Base-by-base conservation (phyloP, 2,797 vertebrate genomes). In the Diceros bicornis region DNA sequence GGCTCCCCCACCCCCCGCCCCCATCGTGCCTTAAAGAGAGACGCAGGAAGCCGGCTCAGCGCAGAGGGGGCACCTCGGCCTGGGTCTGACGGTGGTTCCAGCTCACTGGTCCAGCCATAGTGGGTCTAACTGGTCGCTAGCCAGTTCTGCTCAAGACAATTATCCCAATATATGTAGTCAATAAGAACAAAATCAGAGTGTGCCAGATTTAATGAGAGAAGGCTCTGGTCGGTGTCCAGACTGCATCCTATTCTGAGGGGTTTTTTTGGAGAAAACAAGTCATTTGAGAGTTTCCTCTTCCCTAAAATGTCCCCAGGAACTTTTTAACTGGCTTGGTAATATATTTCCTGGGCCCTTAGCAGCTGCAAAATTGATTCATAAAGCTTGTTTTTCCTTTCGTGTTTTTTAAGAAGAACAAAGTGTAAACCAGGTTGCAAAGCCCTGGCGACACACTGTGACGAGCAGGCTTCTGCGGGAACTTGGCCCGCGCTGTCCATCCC, bases 261-360 rank as follows among this genome's bases (percentile, higher is more conserved):
- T 16, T 17, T 74, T 78, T 82, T 77, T 81, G 25, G 90, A 82
- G 68, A 74, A 64, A 92, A 94, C 55, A 41, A 78, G 69, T 93
- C 94, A 82, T 75, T 83, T 41, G 82, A 83, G 50, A 37, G 20
- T 93, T 87, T 86, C 72, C 68, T 59, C 44, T 90, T 96, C 57
- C 66, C 94, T 93, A 61, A 62, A 50, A 62, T 13, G 34, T 93
- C 91, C 94, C 95, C 20, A 29, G 66, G 78, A 98, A 97, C 94
- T 75, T 95, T 77, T 59, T 75, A 86, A 84, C 92, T 7, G 69
- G 72, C 90, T 94, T 84, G 66, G 14, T 87, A 27, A 61, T 61
- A 7, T 34, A 44, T 75, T 78, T 78, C 90, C 18, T 55, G 82
- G 77, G 68, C 32, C 96, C 64, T 66, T 2, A 52, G 82, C 74